Conservation (phyloP, 2,797 vertebrate species). For the Pangasius mekongensis region DNA sequence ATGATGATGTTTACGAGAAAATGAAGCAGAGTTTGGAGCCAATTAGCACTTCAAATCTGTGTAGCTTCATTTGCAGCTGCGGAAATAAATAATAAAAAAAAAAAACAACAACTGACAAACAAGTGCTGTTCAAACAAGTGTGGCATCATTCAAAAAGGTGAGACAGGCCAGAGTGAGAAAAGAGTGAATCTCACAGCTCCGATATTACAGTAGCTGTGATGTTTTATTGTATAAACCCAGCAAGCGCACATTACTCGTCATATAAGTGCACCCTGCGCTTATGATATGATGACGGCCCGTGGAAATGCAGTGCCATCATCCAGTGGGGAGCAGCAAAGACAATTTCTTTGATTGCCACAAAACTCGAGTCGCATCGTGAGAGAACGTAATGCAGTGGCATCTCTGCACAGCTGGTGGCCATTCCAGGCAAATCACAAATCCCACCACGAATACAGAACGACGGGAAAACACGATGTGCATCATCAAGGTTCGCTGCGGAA, state of each 20-base stretch:
- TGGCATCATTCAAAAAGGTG: slow-evolving; percentile 57
- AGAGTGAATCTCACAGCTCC: slow-evolving; percentile 31
- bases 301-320: slow-evolving; percentile 34
- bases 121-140: slow-evolving; percentile 55
- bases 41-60: slow-evolving; percentile 64
- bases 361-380: slow-evolving; percentile 41
- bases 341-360: slow-evolving; percentile 53
- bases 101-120: slow-evolving; percentile 38
- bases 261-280: background rate
- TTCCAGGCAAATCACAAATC: slow-evolving; percentile 32
- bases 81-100: slow-evolving; percentile 37
- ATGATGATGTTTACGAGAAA: slow-evolving; percentile 43
- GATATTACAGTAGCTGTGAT: slow-evolving; percentile 22
- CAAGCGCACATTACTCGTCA: background rate
- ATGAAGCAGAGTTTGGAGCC: slow-evolving; percentile 55
- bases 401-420: slow-evolving; percentile 55
- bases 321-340: slow-evolving; percentile 41
- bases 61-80: slow-evolving; percentile 65
- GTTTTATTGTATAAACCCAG: slow-evolving; percentile 29
- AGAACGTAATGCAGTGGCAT: slow-evolving; percentile 45
- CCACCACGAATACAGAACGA: background rate
- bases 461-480: background rate
- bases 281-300: slow-evolving; percentile 29
- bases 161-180: slow-evolving; percentile 52
- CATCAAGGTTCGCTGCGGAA: background rate